Evolutionary conservation across 2,113 vertebrate genomes (phyloP).

Genomic region (Ranitomeya variabilis): DNA sequence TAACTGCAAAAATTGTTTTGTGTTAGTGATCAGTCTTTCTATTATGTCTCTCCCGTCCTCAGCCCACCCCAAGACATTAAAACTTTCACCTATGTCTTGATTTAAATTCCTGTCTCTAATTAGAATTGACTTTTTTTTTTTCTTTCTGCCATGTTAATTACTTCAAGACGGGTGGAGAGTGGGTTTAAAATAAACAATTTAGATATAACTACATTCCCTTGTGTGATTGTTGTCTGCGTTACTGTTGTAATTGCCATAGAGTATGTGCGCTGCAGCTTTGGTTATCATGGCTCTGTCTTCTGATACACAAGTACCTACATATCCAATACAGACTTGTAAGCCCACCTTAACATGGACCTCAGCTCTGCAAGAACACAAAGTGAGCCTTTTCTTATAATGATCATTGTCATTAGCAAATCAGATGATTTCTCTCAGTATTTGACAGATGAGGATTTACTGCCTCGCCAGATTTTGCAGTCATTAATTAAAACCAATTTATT

Average conservation of each 20-base stretch:
- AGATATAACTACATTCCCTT: constrained; percentile 24
- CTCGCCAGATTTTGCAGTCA: too few relatives aligned
- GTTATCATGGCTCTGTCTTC: not conserved
- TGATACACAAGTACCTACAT: too few relatives aligned
- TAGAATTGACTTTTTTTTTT: constrained; percentile 53
- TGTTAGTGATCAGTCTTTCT: constrained; percentile 50
- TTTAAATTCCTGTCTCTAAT: constrained; percentile 34
- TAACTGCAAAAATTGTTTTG: constrained; percentile 45
- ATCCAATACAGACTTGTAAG: too few relatives aligned
- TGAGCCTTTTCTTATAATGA: too few relatives aligned
- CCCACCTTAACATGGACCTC: too few relatives aligned
- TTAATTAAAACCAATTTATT: too few relatives aligned
- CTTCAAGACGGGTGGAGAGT: constrained; percentile 42
- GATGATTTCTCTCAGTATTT: too few relatives aligned
- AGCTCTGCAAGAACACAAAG: too few relatives aligned
- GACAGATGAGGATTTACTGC: too few relatives aligned
- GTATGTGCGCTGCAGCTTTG: not conserved
- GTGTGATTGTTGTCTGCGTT: not conserved
- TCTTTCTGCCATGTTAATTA: constrained; percentile 32
- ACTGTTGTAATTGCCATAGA: not conserved
- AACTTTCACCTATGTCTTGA: constrained; percentile 21
- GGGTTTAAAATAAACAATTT: constrained; percentile 54
- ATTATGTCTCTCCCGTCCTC: constrained; percentile 26
- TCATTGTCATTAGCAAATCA: too few relatives aligned
- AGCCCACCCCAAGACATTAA: constrained; percentile 16